Base-by-base conservation (phyloP, 30 jellyfish, hydroid and myxozoan species). In the Chrysaora quinquecirrha region DNA sequence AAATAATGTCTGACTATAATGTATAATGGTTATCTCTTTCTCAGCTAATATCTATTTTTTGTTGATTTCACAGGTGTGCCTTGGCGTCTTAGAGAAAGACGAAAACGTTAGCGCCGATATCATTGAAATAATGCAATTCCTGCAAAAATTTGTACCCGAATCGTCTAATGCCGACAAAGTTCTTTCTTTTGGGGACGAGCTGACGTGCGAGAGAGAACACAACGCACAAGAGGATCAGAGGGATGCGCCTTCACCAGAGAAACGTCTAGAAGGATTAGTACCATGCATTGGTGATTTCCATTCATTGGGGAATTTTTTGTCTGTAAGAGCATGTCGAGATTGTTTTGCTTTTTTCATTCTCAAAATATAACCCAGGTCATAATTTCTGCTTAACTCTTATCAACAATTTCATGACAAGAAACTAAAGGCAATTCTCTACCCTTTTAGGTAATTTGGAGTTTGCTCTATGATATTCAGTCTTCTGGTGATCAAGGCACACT, bases 201-300 rank as follows among this genome's bases (percentile, higher is more conserved):
- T 70, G 18, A 70, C 73, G 29, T n/a, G 35, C 28, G 82, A 70
- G 33, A 11, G 78, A 7, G 78, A 24, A 64, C 29, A 21, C 4
- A 58, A 58, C 19, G 71, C 32, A 7, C 71, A 58, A 19, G 71
- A 58, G 20, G 33, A 65, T 20, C 54, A 19, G 16, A 6, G 78
- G 12, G 23, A 30, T 65, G 28, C 65, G 6, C 25, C 54, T 2
- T 7, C 64, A 12, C 54, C 54, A 58, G 71, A 3, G 6, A 19
- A 58, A 7, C 7, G 71, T 3, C 19, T 58, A 20, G 71, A 58
- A 25, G 71, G 71, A n/a, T 19, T 58, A 58, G 33, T 58, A 4
- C 71, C 71, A 58, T 21, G 32, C 71, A n/a, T 58, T n/a, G 71
- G 32, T 3, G 71, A 58, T 58, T 58, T 58, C 33, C 71, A 58